These are phyloP conservation scores for Laupala kohalensis DNA, from an alignment of 1,140 invertebrate genomes.

Conservation along the genomic window DNA sequence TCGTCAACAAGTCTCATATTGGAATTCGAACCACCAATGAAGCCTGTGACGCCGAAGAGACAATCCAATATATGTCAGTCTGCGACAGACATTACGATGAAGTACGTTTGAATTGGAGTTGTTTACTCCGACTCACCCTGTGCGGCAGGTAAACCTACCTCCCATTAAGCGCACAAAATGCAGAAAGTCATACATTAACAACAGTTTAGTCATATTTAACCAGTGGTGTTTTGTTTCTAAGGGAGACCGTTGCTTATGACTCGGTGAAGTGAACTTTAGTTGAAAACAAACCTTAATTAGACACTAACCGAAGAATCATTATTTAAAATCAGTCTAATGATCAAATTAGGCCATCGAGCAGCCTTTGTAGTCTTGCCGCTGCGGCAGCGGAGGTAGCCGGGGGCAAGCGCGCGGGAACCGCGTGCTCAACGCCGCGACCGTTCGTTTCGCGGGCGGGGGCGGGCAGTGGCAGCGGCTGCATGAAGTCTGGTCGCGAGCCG, in stretches of 20 bases:
- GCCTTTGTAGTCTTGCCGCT: background rate
- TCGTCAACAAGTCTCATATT: background rate
- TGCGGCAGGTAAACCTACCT: background rate
- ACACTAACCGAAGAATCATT: background rate
- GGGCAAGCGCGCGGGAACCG: background rate
- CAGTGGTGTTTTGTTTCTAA: background rate
- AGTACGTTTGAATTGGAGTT: too few species aligned
- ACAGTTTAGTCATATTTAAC: background rate
- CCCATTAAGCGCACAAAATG: background rate
- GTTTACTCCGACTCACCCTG: background rate
- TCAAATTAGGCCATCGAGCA: background rate
- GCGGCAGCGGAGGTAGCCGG: too few species aligned
- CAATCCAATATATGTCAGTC: too few species aligned
- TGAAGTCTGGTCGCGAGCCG: too few species aligned
- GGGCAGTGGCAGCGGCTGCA: too few species aligned
- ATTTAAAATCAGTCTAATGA: background rate
- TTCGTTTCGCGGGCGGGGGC: background rate
- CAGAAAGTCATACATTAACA: background rate
- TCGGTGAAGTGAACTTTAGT: background rate
- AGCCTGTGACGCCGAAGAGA: too few species aligned
- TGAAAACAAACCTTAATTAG: background rate
- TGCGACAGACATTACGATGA: too few species aligned
- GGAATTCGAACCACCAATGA: background rate
- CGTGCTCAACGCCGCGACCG: too few species aligned
- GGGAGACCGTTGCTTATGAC: background rate